Conservation (phyloP, 1,140 invertebrate species). For the Trichonephila clavata region DNA sequence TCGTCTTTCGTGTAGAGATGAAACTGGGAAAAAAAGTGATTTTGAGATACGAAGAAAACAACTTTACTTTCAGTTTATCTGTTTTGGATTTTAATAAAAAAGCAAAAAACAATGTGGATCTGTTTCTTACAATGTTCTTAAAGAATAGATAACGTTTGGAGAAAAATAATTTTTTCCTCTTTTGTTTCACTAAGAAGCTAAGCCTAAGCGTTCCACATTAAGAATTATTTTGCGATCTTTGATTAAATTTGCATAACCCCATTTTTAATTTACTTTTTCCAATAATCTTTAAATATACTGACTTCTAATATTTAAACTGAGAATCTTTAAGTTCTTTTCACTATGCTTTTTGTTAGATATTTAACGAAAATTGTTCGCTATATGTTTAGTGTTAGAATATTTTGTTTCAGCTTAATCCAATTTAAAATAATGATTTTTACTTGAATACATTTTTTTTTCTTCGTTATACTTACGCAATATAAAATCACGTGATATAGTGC, state of each 20-base stretch:
- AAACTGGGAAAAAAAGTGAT: neutral
- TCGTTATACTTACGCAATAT: too few relatives aligned
- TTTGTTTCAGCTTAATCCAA: too few relatives aligned
- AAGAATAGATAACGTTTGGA: constrained; percentile 31
- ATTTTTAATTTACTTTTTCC: neutral
- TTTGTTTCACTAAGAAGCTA: neutral
- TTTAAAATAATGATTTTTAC: too few relatives aligned
- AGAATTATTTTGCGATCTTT: neutral
- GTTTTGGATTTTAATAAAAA: constrained; percentile 62
- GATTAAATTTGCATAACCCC: neutral
- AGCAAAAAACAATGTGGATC: constrained; percentile 21
- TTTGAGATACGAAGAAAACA: constrained; percentile 36
- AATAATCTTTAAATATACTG: neutral
- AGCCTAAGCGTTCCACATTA: neutral
- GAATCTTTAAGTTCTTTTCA: neutral
- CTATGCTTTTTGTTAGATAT: too few relatives aligned
- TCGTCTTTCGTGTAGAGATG: neutral
- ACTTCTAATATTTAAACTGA: neutral
- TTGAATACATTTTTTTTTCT: too few relatives aligned
- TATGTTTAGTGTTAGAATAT: too few relatives aligned
- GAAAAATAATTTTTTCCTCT: neutral
- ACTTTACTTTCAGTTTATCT: constrained; percentile 52
- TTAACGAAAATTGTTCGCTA: too few relatives aligned
- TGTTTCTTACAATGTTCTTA: constrained; percentile 14
- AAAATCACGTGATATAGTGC: too few relatives aligned